Base-by-base conservation (phyloP, 1,140 invertebrate species). In the Drosophila pruinosa region DNA sequence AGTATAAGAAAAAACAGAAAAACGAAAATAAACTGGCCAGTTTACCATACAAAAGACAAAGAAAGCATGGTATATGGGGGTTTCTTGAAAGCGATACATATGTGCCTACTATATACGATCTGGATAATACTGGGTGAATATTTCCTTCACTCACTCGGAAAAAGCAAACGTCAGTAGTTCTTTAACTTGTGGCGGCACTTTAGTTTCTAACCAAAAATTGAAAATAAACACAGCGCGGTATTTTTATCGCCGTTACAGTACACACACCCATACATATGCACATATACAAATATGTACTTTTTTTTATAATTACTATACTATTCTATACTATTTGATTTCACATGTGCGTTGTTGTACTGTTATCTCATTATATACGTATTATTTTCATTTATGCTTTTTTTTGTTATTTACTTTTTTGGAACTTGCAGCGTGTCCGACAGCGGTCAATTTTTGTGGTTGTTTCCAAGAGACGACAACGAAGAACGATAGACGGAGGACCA, bases 141-240 rank as follows among this genome's bases (percentile, higher is more conserved):
- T 21, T 36, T 50, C 5, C 2, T 41, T 28, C 43, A 48, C 38
- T 69, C 22, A 14, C 48, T 52, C n/a, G 4, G 6, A 21, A 64
- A 58, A 64, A 59, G 58, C 21, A 48, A 65, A 64, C 67, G 63
- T 72, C 41, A 61, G 50, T 58, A 61, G 52, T 63, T 74, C 31
- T 53, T 31, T 3, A 50, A 50, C 22, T 28, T 50, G 43, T 39
- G 41, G 43, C 36, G 38, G 10, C 57, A 62, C 34, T 63, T 71
- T 58, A 21, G 19, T 21, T 57, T 47, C 62, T 67, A 72, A 59
- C 54, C 69, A 78, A 58, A 70, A 68, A 53, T 70, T 61, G 28
- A 67, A 80, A 72, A 76, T 76, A 68, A 72, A 80, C 78, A 80
- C 61, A 59, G 59, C 62, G 67, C 78, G 61, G 68, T 81, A 80